Evolutionary conservation across 2,113 vertebrate species (phyloP).

Genomic region (Oreochromis aureus): DNA sequence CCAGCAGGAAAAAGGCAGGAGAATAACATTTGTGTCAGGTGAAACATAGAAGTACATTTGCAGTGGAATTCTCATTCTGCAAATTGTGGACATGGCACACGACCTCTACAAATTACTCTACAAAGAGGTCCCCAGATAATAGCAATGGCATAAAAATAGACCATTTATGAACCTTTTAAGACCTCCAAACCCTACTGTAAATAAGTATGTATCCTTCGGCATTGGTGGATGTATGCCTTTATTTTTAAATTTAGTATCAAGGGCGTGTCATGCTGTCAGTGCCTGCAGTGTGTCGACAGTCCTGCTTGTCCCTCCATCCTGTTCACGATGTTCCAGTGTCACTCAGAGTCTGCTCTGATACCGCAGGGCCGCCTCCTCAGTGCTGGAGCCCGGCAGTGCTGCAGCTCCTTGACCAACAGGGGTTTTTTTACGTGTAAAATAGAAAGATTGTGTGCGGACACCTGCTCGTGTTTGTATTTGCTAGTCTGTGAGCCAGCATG

Average conservation of each 20-base stretch:
- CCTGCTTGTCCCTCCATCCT: not conserved
- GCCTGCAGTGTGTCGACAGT: not conserved
- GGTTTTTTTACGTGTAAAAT: not conserved
- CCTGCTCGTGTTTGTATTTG: not conserved
- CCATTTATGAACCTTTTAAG: not conserved
- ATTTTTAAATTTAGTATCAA: not conserved
- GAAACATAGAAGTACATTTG: not conserved
- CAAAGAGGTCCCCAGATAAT: not conserved
- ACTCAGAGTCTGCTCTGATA: not conserved
- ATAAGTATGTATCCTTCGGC: not conserved
- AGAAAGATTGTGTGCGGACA: not conserved
- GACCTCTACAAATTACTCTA: not conserved
- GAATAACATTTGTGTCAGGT: not conserved
- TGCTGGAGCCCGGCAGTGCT: constrained; percentile 31
- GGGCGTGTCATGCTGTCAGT: not conserved
- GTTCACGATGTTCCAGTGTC: not conserved
- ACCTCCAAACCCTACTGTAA: not conserved
- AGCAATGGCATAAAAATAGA: not conserved
- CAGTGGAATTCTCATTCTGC: not conserved
- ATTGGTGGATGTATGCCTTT: not conserved
- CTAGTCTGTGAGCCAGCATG: not conserved
- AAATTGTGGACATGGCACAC: not conserved
- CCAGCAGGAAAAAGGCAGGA: not conserved
- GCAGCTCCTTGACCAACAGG: not conserved
- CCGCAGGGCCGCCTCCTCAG: constrained; percentile 2